A percentile compares a stretch with the other conserved stretches of the same genome.
These are phyloP conservation scores for Tylochromis polylepis DNA, from an alignment of 2,113 vertebrate genomes.

Conservation along the genomic window DNA sequence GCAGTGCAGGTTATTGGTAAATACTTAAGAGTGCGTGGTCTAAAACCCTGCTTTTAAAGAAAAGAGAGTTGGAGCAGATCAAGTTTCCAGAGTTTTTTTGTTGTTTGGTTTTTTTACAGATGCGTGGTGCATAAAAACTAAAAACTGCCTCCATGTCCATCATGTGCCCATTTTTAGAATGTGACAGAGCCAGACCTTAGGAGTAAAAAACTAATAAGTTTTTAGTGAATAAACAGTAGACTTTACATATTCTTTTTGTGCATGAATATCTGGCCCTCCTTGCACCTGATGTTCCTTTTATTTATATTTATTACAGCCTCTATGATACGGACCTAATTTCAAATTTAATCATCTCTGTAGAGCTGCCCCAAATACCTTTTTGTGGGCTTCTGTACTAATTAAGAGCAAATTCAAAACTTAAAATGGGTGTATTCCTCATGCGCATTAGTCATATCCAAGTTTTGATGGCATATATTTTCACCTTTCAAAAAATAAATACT, in stretches of 20 bases:
- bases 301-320: background rate
- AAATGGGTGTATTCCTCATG: background rate
- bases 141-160: background rate
- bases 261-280: background rate
- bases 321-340: background rate
- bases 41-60: background rate
- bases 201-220: background rate
- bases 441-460: background rate
- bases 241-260: background rate
- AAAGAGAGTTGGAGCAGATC: background rate
- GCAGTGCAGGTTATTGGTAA: background rate
- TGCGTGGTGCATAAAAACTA: background rate
- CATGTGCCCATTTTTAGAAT: background rate
- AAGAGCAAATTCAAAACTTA: background rate
- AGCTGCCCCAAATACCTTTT: background rate
- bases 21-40: background rate
- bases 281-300: background rate
- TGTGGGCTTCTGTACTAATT: background rate
- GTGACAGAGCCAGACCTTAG: background rate
- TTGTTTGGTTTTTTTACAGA: too few species aligned
- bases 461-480: background rate
- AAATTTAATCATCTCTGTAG: background rate
- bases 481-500: background rate
- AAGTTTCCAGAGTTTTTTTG: background rate
- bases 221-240: background rate